Conservation (phyloP, 2,797 vertebrate species). For the Carcharodon carcharias region DNA sequence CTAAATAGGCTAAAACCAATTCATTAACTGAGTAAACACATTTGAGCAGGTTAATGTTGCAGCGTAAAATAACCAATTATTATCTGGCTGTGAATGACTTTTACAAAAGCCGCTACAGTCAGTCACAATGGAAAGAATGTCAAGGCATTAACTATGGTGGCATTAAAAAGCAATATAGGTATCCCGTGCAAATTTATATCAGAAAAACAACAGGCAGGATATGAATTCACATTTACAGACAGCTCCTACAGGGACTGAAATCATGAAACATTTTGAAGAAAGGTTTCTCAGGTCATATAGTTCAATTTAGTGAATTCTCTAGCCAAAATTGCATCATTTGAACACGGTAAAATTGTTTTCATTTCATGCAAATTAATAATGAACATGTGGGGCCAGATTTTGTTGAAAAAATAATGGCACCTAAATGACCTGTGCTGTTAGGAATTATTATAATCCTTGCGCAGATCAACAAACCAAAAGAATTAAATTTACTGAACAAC, state of each 20-base stretch:
- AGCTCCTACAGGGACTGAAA: background rate
- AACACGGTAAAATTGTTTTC: background rate
- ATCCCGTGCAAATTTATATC: background rate
- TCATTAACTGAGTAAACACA: conserved; percentile 60
- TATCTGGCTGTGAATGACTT: conserved; percentile 40
- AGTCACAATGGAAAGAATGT: background rate
- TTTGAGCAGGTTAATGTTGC: conserved; percentile 49
- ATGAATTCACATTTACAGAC: background rate
- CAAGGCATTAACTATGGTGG: background rate
- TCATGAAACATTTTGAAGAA: background rate
- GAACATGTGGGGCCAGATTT: background rate
- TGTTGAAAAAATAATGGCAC: background rate
- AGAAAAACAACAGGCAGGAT: background rate
- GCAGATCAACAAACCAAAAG: no score
- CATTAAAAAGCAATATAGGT: background rate
- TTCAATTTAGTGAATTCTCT: background rate
- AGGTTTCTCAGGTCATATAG: background rate
- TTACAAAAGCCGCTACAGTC: background rate
- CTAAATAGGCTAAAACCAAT: conserved; percentile 71
- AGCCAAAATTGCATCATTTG: background rate
- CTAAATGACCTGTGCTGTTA: background rate
- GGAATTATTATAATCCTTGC: no score
- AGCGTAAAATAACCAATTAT: conserved; percentile 49
- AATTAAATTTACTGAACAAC: no score
- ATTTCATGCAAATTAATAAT: background rate